Conservation (phyloP, 2,113 vertebrate genomes). For the Leptosomus discolor region DNA sequence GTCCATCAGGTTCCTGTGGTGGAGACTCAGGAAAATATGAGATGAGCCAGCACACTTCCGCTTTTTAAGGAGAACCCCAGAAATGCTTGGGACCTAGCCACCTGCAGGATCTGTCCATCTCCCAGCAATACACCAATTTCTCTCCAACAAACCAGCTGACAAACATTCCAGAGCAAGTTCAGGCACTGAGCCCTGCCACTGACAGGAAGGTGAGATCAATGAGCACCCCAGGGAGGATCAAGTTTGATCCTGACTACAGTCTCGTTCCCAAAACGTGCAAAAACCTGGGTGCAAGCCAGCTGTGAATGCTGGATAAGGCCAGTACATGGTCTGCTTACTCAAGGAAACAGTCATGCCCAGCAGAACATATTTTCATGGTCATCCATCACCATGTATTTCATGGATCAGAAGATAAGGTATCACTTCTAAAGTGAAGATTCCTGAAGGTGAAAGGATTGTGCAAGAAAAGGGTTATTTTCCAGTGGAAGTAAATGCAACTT, state of each 20-base stretch:
- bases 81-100: neutral
- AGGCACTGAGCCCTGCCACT: neutral
- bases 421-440: neutral
- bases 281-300: neutral
- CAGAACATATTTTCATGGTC: neutral
- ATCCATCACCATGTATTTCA: neutral
- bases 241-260: constrained; percentile 27
- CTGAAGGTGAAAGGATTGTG: neutral
- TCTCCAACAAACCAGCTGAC: neutral
- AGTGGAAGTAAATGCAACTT: neutral
- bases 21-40: neutral
- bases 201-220: constrained; percentile 30
- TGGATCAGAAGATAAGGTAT: neutral
- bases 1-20: neutral
- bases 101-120: neutral
- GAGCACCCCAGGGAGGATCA: constrained; percentile 6
- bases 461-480: neutral
- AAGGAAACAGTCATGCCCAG: neutral
- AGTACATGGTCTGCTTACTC: neutral
- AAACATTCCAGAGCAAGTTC: constrained; percentile 49
- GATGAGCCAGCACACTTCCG: neutral
- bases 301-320: neutral
- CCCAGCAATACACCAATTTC: neutral
- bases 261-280: neutral
- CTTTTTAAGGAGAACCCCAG: neutral